Evolutionary conservation across 2,888 invertebrate species (phyloP).

Genomic region (Tinea pellionella): DNA sequence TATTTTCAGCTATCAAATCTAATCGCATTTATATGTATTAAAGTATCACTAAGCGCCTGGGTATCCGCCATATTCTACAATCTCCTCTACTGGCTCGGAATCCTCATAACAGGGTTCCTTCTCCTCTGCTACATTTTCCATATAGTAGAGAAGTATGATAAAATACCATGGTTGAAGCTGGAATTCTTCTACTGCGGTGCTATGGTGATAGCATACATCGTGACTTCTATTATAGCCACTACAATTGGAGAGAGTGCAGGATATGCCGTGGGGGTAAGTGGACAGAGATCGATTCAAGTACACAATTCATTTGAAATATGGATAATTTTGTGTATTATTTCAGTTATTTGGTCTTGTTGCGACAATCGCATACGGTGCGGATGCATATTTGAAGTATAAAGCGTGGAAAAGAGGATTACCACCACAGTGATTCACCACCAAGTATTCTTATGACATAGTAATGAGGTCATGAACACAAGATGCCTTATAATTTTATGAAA

Average conservation of each 20-base stretch:
- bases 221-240: constrained; percentile 79
- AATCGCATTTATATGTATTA: constrained; percentile 85
- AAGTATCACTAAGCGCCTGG: constrained; percentile 68
- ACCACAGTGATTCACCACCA: constrained; percentile 78
- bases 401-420: constrained; percentile 75
- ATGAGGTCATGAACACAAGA: no score
- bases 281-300: background rate
- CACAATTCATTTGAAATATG: background rate
- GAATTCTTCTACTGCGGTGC: constrained; percentile 79
- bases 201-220: constrained; percentile 78
- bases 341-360: constrained; percentile 91
- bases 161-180: constrained; percentile 85
- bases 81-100: constrained; percentile 82
- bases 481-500: background rate
- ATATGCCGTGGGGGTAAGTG: constrained; percentile 80
- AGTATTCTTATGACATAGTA: no score
- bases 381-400: constrained; percentile 83
- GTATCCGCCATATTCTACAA: constrained; percentile 80
- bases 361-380: constrained; percentile 82
- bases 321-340: constrained; percentile 22
- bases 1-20: constrained; percentile 72
- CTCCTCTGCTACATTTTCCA: constrained; percentile 84
- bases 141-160: constrained; percentile 82
- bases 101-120: constrained; percentile 80
- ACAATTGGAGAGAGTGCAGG: constrained; percentile 71